phyloP scores from a whole-genome alignment of 2,888 invertebrate genomes.

The Cantharis rustica region DNA sequence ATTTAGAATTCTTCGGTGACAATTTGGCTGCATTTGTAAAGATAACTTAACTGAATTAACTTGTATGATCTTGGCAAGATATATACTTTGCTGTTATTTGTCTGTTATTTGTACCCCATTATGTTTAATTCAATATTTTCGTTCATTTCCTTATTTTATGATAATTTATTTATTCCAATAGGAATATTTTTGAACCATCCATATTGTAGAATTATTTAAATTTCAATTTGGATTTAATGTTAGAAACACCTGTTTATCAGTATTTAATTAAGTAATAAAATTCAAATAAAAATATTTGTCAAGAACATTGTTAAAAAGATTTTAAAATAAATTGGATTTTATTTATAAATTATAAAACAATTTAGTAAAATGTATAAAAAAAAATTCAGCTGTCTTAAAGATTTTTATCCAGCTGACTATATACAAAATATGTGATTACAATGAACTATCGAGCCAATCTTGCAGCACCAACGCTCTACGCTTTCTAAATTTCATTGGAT shows the following conservation, averaged over 20 bases:
- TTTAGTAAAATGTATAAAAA: not conserved
- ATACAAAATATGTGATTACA: not conserved
- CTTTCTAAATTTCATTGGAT: not conserved
- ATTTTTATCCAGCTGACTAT: not conserved
- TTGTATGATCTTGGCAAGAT: too few relatives aligned
- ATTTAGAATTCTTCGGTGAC: too few relatives aligned
- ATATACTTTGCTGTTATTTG: too few relatives aligned
- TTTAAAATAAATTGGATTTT: not conserved
- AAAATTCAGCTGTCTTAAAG: not conserved
- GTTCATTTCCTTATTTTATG: too few relatives aligned
- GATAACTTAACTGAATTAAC: too few relatives aligned
- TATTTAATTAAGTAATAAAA: not conserved
- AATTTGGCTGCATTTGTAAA: too few relatives aligned
- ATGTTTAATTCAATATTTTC: too few relatives aligned
- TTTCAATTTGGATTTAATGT: too few relatives aligned
- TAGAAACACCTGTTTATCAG: not conserved
- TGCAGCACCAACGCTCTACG: conserved; percentile 1
- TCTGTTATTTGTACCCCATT: too few relatives aligned
- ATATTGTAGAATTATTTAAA: too few relatives aligned
- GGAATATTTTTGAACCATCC: too few relatives aligned
- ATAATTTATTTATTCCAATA: too few relatives aligned
- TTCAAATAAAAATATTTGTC: not conserved
- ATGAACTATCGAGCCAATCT: not conserved
- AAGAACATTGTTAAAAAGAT: not conserved
- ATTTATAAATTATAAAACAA: not conserved